Evolutionary conservation across 2,113 vertebrate species (phyloP).

Genomic region (Gambusia affinis): DNA sequence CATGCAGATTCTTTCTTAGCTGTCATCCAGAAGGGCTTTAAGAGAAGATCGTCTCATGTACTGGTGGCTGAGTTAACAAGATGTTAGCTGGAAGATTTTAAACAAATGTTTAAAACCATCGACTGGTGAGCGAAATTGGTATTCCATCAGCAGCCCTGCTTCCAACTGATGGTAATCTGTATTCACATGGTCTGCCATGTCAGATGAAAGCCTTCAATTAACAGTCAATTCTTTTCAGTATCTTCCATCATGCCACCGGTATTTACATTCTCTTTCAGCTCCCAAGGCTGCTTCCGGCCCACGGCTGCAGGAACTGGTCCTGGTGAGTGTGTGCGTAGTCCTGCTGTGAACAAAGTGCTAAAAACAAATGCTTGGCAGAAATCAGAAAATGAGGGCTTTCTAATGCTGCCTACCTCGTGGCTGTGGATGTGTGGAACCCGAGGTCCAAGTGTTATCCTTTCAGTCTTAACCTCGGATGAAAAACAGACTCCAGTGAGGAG

Average conservation of each 20-base stretch:
- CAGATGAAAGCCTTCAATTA: conserved; percentile 76
- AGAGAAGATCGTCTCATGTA: conserved; percentile 20
- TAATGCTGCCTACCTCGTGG: conserved; percentile 46
- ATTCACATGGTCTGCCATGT: conserved; percentile 67
- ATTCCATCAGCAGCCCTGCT: conserved; percentile 50
- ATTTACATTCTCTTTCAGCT: conserved; percentile 66
- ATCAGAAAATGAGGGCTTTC: conserved; percentile 46
- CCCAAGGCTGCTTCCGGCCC: conserved; percentile 46
- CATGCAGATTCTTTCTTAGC: conserved; percentile 24
- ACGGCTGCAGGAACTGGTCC: conserved; percentile 53
- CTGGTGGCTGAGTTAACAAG: conserved; percentile 26
- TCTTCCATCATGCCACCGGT: conserved; percentile 62
- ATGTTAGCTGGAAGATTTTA: conserved; percentile 30
- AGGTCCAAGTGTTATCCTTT: conserved; percentile 65
- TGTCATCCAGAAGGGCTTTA: conserved; percentile 30
- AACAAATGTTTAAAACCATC: conserved; percentile 32
- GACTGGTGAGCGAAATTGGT: conserved; percentile 54
- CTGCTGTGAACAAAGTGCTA: conserved; percentile 73
- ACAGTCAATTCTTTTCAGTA: conserved; percentile 64
- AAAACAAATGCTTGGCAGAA: conserved; percentile 71
- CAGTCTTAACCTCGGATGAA: conserved; percentile 56
- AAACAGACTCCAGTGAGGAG: conserved; percentile 48
- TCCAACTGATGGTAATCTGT: conserved; percentile 66
- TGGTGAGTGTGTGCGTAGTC: conserved; percentile 57
- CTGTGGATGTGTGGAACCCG: conserved; percentile 45